These are phyloP conservation scores for Ptychochromis oligacanthus DNA, from an alignment of 2,113 vertebrate species.

Conservation along the genomic window DNA sequence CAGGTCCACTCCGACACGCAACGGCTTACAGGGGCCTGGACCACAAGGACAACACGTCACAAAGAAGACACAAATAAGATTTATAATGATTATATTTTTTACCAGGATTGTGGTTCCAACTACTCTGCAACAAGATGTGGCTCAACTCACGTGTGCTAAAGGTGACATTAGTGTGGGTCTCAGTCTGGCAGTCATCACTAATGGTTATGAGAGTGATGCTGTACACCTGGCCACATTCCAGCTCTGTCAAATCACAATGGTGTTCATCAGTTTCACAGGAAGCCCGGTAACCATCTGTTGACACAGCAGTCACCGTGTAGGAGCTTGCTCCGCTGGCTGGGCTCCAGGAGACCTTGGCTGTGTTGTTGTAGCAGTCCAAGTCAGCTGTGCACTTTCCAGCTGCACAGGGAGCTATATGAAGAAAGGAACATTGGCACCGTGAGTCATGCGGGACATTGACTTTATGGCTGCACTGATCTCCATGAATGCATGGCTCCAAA, in stretches of 20 bases:
- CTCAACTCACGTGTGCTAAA: slow-evolving; percentile 78
- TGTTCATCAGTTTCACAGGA: slow-evolving; percentile 55
- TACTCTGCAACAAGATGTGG: background rate
- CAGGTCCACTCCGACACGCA: slow-evolving; percentile 66
- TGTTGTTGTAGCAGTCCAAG: slow-evolving; percentile 69
- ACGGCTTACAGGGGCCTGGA: slow-evolving; percentile 80
- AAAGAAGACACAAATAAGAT: too few species aligned
- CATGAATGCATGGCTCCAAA: background rate
- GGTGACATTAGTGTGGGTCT: slow-evolving; percentile 24
- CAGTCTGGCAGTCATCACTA: slow-evolving; percentile 57
- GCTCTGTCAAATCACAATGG: slow-evolving; percentile 64
- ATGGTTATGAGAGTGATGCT: slow-evolving; percentile 64
- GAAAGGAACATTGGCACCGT: background rate
- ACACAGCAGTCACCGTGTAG: slow-evolving; percentile 65
- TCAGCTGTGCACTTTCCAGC: slow-evolving; percentile 31
- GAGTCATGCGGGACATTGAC: background rate
- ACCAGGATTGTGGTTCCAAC: accelerated
- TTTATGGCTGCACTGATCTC: background rate
- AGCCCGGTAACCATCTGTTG: slow-evolving; percentile 30
- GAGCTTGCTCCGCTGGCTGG: slow-evolving; percentile 52
- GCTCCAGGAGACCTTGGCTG: slow-evolving; percentile 72
- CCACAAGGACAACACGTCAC: too few species aligned
- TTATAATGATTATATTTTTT: background rate
- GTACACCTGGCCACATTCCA: slow-evolving; percentile 78
- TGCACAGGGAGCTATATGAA: slow-evolving; percentile 76